Base-by-base conservation (phyloP, 1,140 invertebrate genomes). In the Lepidurus apus region DNA sequence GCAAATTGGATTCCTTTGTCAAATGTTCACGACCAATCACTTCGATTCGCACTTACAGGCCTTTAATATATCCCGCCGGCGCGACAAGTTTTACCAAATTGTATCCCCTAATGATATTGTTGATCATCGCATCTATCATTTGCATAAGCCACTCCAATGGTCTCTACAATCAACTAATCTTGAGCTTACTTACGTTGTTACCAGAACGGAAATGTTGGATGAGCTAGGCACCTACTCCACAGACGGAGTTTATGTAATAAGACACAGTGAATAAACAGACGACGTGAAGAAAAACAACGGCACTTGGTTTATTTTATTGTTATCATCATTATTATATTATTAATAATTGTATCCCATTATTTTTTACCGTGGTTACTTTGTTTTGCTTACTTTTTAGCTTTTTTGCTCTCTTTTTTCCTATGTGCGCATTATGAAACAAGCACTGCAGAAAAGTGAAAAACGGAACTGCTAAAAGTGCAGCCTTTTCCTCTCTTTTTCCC, bases 1-100 rank as follows among this genome's bases (percentile, higher is more conserved):
- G 11, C 34, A 75, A 42, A 75, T n/a, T 75, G 34, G 34, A 75
- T 75, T 75, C 43, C 34, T 75, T 24, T 75, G 74, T 75, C n/a
- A 75, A 75, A 42, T 75, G 74, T 75, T 42, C 74, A 24, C 34
- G 42, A 75, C 74, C 13, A 43, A 42, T 17, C 34, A 42, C 34
- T 75, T 75, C 43, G 9, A 75, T 75, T 75, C 34, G 34, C 74
- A 75, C 43, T 42, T 26, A 42, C n/a, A 75, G 42, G 34, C 17
- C n/a, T 75, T 75, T 75, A 43, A 75, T 42, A 1, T 75, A 42
- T 17, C 34, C 34, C 34, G 26, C 13, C 34, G 34, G 11, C 34
- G 26, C n/a, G 43, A 17, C 34, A 75, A 34, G 34, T 75, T 75
- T 34, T 75, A 42, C 13, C 6, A 17, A 34, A 43, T 42, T 21